Evolutionary conservation across 2,113 vertebrate species (phyloP).

Genomic region (Erinaceus europaeus): DNA sequence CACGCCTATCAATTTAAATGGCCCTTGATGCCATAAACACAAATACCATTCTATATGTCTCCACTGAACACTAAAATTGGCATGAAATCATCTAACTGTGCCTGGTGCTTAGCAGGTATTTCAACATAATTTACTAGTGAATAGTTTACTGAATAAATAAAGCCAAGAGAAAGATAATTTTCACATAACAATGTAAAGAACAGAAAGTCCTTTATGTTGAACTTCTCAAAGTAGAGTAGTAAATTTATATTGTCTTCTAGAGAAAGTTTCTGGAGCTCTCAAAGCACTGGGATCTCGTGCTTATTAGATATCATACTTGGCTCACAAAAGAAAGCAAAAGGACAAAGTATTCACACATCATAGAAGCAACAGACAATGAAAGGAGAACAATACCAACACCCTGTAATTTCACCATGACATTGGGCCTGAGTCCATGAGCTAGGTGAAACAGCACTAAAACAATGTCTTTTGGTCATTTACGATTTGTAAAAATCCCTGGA

Average conservation of each 20-base stretch:
- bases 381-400: fast-evolving
- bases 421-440: fast-evolving
- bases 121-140: background rate
- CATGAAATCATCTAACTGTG: background rate
- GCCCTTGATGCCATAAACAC: background rate
- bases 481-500: background rate
- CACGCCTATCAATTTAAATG: background rate
- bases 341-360: background rate
- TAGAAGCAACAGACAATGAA: fast-evolving
- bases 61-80: background rate
- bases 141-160: background rate
- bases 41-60: background rate
- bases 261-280: background rate
- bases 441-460: background rate
- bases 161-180: background rate
- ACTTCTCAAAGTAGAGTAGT: background rate
- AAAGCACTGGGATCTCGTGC: background rate
- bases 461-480: background rate
- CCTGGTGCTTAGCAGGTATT: background rate
- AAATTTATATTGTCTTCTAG: background rate
- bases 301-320: background rate
- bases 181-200: background rate
- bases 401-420: background rate
- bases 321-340: background rate
- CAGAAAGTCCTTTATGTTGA: background rate